Conservation (phyloP, 2,113 vertebrate species). For the Sminthopsis crassicaudata region DNA sequence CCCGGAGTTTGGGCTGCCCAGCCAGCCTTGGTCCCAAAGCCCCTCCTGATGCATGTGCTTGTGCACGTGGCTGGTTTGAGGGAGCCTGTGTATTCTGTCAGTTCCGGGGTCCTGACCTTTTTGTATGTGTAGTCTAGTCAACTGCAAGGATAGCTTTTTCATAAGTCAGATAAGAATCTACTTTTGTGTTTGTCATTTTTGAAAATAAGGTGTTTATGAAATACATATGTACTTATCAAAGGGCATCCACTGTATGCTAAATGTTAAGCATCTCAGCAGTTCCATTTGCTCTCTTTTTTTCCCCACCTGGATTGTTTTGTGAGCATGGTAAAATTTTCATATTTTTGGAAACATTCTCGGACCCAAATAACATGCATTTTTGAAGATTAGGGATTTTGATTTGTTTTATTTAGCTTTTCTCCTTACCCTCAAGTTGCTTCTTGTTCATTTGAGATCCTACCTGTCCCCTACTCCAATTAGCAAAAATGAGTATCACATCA, state of each 20-base stretch:
- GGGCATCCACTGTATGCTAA: constrained; percentile 57
- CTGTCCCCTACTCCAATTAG: neutral
- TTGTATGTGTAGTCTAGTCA: constrained; percentile 74
- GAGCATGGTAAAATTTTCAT: constrained; percentile 33
- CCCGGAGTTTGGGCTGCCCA: too few species aligned
- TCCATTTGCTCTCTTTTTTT: constrained; percentile 42
- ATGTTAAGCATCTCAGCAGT: neutral
- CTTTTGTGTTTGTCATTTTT: constrained; percentile 73
- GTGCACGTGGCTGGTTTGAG: neutral
- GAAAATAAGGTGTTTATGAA: constrained; percentile 76
- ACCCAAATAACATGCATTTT: neutral
- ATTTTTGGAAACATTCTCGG: constrained; percentile 34
- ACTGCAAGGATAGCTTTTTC: constrained; percentile 79
- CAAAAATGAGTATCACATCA: neutral
- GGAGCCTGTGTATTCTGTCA: too few species aligned
- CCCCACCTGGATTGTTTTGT: neutral
- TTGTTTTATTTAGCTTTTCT: neutral
- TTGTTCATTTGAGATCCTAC: neutral
- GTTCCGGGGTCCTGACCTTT: neutral
- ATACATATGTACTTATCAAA: constrained; percentile 52
- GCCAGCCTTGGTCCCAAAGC: neutral
- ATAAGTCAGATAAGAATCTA: constrained; percentile 73
- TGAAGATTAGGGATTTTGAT: neutral
- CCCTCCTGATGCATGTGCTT: neutral
- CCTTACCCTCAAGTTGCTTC: neutral